Evolutionary conservation across 1,140 invertebrate genomes (phyloP), one percentile per base, ranked within the genome.

Genomic region (Drosophila funebris): DNA sequence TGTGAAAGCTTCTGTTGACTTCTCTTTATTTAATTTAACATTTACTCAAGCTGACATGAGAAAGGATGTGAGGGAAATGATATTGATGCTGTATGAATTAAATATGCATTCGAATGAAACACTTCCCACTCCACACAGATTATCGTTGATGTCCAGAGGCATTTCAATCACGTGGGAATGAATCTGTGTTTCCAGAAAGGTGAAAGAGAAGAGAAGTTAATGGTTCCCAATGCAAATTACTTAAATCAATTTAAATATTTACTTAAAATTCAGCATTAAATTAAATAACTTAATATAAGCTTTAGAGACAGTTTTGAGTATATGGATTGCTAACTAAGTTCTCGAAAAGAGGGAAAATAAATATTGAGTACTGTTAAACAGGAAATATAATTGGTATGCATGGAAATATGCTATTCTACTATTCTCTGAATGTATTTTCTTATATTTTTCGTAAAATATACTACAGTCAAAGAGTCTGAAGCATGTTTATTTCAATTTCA

Each of bases 1-100:
- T 14, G 41, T n/a, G 14, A 46, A n/a, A n/a, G n/a, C n/a, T n/a
- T n/a, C n/a, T n/a, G 44, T 58, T 53, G 46, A 22, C 27, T 53
- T 60, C 36, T 53, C 46, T 54, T 63, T 39, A 70, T 64, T 64
- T 31, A 31, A 67, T 66, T 66, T 52, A 50, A 71, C 44, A 72
- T 72, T 66, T 66, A 29, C 52, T 43, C 52, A 67, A 29, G 43
- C 33, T 48, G 60, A 46, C 39, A 63, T 39, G 29, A 16, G 18
- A 70, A 37, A 46, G 41, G 50, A 64, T 64, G 50, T 31, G 6
- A 33, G 29, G 44, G 44, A 50, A 67, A 71, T 64, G 22, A 57
- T 50, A 57, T 56, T 31, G 50, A 39, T 39, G 61, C n/a, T 29
- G n/a, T 33, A 54, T 36, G 31, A 37, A 29, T 69, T 69, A 53